Evolutionary conservation across 1,140 invertebrate species (phyloP).

Genomic region (Euglossa dilemma): DNA sequence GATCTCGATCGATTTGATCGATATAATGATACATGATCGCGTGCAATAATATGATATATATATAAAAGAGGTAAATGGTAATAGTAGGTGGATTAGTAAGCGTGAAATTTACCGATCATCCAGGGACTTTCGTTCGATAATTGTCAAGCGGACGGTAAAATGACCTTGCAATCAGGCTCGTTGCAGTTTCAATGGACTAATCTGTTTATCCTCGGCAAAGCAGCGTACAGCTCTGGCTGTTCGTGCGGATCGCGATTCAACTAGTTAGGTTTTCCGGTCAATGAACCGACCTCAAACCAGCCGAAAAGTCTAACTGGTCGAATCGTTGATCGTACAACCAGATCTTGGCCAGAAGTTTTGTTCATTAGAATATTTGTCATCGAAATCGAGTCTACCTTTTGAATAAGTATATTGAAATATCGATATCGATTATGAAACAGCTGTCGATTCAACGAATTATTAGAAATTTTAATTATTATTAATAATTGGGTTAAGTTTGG

Average conservation of each 20-base stretch:
- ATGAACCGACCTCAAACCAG: slow-evolving; percentile 14
- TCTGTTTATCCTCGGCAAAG: slow-evolving; percentile 31
- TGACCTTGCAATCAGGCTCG: slow-evolving; percentile 30
- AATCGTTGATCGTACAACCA: background rate
- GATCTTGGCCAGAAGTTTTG: background rate
- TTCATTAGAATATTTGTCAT: background rate
- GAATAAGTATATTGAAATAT: background rate
- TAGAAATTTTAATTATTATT: too few species aligned
- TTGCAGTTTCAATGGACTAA: slow-evolving; percentile 32
- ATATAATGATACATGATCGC: too few species aligned
- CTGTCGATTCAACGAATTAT: too few species aligned
- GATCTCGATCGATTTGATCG: too few species aligned
- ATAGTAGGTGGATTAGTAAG: background rate
- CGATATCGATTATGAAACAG: too few species aligned
- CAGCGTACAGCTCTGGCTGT: slow-evolving; percentile 2
- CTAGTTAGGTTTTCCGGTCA: slow-evolving; percentile 22
- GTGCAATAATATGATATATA: background rate
- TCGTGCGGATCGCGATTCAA: slow-evolving; percentile 37
- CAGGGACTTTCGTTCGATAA: background rate
- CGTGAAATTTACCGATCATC: background rate
- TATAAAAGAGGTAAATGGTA: background rate
- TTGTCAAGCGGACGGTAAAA: background rate
- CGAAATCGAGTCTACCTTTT: background rate
- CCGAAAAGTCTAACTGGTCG: slow-evolving; percentile 10
- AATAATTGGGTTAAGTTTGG: too few species aligned